Percentiles rank a stretch among this genome's conserved stretches.
Evolutionary conservation across 2,888 invertebrate genomes (phyloP).

Genomic region (Metallyticus violacea): DNA sequence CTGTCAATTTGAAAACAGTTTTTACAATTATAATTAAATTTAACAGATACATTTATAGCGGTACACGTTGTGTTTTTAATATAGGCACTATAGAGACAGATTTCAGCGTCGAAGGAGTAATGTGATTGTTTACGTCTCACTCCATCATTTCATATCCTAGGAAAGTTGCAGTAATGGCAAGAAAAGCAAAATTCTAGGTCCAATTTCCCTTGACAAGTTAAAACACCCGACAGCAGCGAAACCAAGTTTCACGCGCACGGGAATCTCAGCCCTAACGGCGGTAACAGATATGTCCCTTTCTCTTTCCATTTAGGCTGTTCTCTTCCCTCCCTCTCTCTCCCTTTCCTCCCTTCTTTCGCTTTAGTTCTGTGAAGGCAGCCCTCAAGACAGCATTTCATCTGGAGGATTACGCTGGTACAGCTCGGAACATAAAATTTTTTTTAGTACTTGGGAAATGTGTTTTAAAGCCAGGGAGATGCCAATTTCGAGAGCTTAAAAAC

Average conservation of each 20-base stretch:
- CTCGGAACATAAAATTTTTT: not conserved
- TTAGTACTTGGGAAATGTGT: conserved; percentile 4
- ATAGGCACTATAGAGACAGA: no score
- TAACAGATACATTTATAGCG: no score
- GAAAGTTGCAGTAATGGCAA: not conserved
- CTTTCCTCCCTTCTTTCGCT: not conserved
- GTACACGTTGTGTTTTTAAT: no score
- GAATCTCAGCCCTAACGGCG: conserved; percentile 26
- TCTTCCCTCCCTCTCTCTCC: not conserved
- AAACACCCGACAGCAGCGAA: conserved; percentile 23
- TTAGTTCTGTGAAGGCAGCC: not conserved
- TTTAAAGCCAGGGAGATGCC: conserved; percentile 3
- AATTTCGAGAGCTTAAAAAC: conserved; percentile 3
- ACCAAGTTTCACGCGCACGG: conserved; percentile 21
- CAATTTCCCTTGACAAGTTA: conserved; percentile 29
- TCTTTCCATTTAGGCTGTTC: not conserved
- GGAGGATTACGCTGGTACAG: conserved; percentile 22
- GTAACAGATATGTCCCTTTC: not conserved
- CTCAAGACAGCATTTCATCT: conserved; percentile 25
- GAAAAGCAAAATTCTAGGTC: conserved; percentile 1
- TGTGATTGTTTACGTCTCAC: no score
- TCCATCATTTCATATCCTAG: not conserved
- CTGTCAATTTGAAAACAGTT: no score
- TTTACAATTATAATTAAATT: no score
- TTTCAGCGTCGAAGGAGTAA: no score